phyloP scores from a whole-genome alignment of 2,888 invertebrate genomes.

The Parapristionchus giblindavisi region DNA sequence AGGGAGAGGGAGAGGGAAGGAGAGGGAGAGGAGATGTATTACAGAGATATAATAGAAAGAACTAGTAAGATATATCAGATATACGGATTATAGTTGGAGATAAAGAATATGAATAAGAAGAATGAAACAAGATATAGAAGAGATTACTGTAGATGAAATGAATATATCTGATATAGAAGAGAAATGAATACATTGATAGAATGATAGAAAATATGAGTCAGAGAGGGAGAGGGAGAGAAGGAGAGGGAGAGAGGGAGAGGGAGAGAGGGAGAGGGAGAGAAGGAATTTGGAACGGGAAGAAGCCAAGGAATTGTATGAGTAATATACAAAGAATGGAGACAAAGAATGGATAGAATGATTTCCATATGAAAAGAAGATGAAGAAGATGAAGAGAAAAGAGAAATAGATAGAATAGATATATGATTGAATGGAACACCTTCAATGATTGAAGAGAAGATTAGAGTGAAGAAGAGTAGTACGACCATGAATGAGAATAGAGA shows the following conservation, averaged over 20 bases:
- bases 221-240: neutral
- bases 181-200: neutral
- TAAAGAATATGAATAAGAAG: neutral
- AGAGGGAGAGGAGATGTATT: conserved; percentile 24
- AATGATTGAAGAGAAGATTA: conserved; percentile 5
- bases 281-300: neutral
- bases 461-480: too few species aligned
- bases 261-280: neutral
- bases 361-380: neutral
- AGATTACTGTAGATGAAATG: neutral
- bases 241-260: neutral
- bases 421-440: conserved; percentile 22
- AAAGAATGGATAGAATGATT: neutral
- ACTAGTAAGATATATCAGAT: conserved; percentile 17
- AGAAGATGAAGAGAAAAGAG: conserved; percentile 1
- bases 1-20: conserved; percentile 35
- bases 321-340: neutral
- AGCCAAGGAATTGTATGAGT: neutral
- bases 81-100: neutral
- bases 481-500: neutral
- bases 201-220: neutral
- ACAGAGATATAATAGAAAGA: conserved; percentile 35
- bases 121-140: neutral
- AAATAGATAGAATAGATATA: conserved; percentile 1
- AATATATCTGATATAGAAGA: neutral